These are phyloP conservation scores for Aurelia coerulea DNA, from an alignment of 30 jellyfish, hydroid and myxozoan species.

Conservation along the genomic window DNA sequence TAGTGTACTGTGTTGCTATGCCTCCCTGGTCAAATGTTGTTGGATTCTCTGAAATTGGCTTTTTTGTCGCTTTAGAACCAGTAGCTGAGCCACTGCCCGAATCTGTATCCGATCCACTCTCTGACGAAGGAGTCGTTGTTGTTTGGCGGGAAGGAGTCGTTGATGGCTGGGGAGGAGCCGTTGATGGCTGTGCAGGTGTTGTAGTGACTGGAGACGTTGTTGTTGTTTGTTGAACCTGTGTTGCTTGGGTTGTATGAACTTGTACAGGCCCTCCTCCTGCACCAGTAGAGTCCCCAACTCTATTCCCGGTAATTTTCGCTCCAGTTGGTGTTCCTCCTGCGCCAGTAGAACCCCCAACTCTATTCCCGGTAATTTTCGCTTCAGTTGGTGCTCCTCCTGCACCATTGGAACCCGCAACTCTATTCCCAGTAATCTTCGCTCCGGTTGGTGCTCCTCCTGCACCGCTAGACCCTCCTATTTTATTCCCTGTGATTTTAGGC, in stretches of 20 bases:
- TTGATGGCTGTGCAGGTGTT: neutral
- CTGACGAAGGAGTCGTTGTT: neutral
- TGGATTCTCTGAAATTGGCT: constrained; percentile 50
- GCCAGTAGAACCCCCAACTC: no score
- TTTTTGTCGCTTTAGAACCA: neutral
- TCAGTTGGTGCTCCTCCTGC: no score
- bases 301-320: no score
- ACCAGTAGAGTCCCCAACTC: no score
- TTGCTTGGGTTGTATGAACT: neutral
- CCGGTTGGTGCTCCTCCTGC: no score
- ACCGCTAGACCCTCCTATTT: no score
- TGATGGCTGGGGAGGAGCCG: neutral
- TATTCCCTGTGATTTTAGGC: no score
- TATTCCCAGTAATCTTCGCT: no score
- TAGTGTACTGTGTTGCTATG: constrained; percentile 16
- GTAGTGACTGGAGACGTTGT: constrained; percentile 5
- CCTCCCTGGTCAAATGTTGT: constrained; percentile 45
- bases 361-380: no score
- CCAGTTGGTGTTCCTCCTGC: no score
- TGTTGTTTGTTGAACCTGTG: neutral
- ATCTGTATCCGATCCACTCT: constrained; percentile 27
- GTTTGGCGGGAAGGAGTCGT: neutral
- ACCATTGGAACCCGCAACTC: no score
- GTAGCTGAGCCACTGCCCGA: constrained; percentile 15
- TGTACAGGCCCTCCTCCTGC: neutral